Percentiles rank a stretch among this genome's conserved stretches.
Evolutionary conservation across 2,888 invertebrate species (phyloP).

Genomic region (Mactromeris polynyma): DNA sequence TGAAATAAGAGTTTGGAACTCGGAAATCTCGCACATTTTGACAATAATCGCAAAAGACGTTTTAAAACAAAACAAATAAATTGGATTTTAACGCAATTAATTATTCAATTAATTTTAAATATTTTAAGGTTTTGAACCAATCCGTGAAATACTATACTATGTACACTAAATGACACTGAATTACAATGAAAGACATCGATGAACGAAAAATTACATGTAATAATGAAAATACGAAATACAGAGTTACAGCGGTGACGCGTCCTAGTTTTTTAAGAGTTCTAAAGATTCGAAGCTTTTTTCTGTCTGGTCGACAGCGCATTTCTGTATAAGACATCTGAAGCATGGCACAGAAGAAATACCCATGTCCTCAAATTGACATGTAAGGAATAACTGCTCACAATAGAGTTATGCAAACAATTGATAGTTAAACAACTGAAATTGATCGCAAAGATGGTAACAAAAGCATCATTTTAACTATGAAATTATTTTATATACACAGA

Average conservation of each 20-base stretch:
- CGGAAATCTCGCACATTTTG: neutral
- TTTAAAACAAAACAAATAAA: constrained; percentile 13
- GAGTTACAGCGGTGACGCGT: neutral
- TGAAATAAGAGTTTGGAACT: neutral
- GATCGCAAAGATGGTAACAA: constrained; percentile 10
- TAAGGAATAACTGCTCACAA: neutral
- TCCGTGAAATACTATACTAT: constrained; percentile 16
- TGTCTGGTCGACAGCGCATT: neutral
- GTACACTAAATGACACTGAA: constrained; percentile 27
- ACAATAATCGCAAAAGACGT: neutral
- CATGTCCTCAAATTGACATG: neutral
- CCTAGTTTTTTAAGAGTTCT: neutral
- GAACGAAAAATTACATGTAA: neutral
- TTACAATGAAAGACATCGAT: constrained; percentile 32
- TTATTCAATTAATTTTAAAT: neutral
- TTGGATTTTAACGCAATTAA: neutral
- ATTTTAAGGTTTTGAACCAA: constrained; percentile 33
- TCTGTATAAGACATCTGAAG: neutral
- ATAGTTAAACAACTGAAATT: neutral
- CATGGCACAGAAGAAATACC: neutral
- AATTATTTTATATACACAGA: neutral
- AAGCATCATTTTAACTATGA: constrained; percentile 2
- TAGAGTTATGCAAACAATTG: neutral
- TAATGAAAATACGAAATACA: neutral
- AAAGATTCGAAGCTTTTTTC: neutral